Base-by-base conservation (phyloP, 2,113 vertebrate genomes). In the Sylvia atricapilla region DNA sequence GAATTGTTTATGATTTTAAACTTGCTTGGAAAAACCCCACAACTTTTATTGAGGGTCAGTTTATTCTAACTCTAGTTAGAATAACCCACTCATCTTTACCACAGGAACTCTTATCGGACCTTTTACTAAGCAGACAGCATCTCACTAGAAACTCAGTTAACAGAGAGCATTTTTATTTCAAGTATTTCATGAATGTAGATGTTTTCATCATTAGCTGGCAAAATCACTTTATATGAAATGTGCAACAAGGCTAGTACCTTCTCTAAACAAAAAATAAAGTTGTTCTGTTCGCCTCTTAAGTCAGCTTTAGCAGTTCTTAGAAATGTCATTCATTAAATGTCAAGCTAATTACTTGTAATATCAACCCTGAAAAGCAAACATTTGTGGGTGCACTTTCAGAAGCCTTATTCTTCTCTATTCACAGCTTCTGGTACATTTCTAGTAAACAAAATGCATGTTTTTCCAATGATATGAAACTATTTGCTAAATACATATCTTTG, bases 281-380 rank as follows among this genome's bases (percentile, higher is more conserved):
- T 84, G 55, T 95, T 97, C 63, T 83, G 67, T 75, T 96, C 82
- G 67, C 56, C 92, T 76, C 49, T 95, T 92, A 96, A 91, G 30
- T 87, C 60, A 84, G 77, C 39, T 83, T 88, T 83, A 93, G 69
- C 76, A 83, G 28, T 93, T 96, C 89, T 96, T 96, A 91, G 95
- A 97, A 96, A 84, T 91, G 59, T 52, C 47, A 77, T 96, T 97
- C 95, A 97, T 89, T 95, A 97, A 97, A 97, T 95, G 88, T 91
- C 95, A 96, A 39, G 58, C 31, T 96, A 97, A 98, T 98, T 97
- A 91, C 77, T 90, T 87, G 60, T 96, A 96, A 84, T 92, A 93
- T 91, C 88, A 89, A 69, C 78, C 56, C 78, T 96, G 76, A 69
- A 96, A 96, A 95, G 63, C 52, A 96, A 96, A 93, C 84, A 59